Conservation (phyloP, 2,888 invertebrate species). For the Strigamia crassipes region DNA sequence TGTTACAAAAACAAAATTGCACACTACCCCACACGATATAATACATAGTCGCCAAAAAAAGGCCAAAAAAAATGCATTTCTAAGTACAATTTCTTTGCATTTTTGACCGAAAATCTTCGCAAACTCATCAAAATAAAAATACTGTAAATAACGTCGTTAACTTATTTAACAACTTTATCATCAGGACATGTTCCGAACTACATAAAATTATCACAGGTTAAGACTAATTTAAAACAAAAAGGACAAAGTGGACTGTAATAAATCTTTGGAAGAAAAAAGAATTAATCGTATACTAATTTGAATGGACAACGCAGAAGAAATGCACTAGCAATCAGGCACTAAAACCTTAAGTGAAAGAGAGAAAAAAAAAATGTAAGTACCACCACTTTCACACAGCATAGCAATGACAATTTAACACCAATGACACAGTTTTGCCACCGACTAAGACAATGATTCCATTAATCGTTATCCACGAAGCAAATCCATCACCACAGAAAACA, state of each 20-base stretch:
- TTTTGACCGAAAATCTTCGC: background rate
- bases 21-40: slow-evolving; percentile 15
- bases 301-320: background rate
- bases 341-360: background rate
- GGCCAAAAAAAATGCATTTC: background rate
- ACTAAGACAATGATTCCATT: background rate
- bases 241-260: background rate
- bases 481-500: slow-evolving; percentile 30
- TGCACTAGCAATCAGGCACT: background rate
- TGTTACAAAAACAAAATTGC: background rate
- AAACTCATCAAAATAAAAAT: background rate
- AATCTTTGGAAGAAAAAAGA: slow-evolving; percentile 22
- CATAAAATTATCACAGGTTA: slow-evolving; percentile 10
- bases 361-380: slow-evolving; percentile 7
- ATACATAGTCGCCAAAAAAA: background rate
- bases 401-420: slow-evolving; percentile 23
- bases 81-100: background rate
- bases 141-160: background rate
- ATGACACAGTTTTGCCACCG: slow-evolving; percentile 37
- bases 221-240: background rate
- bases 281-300: slow-evolving; percentile 13
- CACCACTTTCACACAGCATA: background rate
- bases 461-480: slow-evolving; percentile 15
- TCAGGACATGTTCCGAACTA: background rate
- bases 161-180: background rate